phyloP scores from a whole-genome alignment of 2,888 invertebrate genomes.

The Lasioglossum villosulum region DNA sequence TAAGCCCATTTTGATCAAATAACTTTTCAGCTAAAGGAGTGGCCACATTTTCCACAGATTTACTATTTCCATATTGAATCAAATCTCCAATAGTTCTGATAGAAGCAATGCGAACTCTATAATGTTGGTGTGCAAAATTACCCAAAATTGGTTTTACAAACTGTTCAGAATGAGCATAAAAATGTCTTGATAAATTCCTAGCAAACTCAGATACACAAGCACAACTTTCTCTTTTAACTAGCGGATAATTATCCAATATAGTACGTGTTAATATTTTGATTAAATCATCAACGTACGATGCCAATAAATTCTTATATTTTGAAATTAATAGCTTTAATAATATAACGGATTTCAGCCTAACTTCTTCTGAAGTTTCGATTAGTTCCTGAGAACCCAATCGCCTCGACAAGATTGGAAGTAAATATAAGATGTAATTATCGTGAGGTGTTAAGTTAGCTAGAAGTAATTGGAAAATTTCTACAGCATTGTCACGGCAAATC shows the following conservation, averaged over 20 bases:
- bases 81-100: slow-evolving; percentile 90
- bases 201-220: slow-evolving; percentile 89
- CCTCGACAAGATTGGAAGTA: slow-evolving; percentile 91
- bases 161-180: slow-evolving; percentile 91
- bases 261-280: slow-evolving; percentile 90
- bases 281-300: slow-evolving; percentile 91
- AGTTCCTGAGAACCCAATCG: slow-evolving; percentile 92
- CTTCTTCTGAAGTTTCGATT: slow-evolving; percentile 91
- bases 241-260: slow-evolving; percentile 91
- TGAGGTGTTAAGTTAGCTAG: slow-evolving; percentile 87
- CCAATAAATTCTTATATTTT: slow-evolving; percentile 87
- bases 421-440: slow-evolving; percentile 90
- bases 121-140: slow-evolving; percentile 93
- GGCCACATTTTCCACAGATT: slow-evolving; percentile 90
- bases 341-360: slow-evolving; percentile 89
- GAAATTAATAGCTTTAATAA: slow-evolving; percentile 89
- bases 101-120: slow-evolving; percentile 90
- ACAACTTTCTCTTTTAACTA: slow-evolving; percentile 92
- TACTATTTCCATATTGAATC: slow-evolving; percentile 89
- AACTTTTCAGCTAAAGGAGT: slow-evolving; percentile 93
- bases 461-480: slow-evolving; percentile 86
- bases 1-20: slow-evolving; percentile 93
- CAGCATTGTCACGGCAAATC: slow-evolving; percentile 87
- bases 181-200: slow-evolving; percentile 88
- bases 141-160: slow-evolving; percentile 90